These are phyloP conservation scores for Montipora cactus DNA, from an alignment of 64 coral and sea anemone genomes.

Conservation along the genomic window DNA sequence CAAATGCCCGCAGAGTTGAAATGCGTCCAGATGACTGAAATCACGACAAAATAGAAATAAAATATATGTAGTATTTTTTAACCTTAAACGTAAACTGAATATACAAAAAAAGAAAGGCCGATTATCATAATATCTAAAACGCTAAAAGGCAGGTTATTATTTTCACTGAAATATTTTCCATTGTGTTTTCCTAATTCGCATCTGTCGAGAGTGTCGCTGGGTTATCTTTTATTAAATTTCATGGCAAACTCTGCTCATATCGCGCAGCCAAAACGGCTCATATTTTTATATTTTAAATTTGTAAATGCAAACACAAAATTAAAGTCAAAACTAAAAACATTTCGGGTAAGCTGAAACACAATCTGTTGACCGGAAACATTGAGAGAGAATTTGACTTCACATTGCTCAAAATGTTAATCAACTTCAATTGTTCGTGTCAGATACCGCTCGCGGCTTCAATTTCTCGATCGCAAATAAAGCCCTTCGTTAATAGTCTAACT, in stretches of 20 bases:
- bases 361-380: slow-evolving; percentile 56
- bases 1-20: slow-evolving; percentile 11
- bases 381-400: slow-evolving; percentile 40
- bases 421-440: slow-evolving; percentile 24
- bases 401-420: slow-evolving; percentile 50
- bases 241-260: slow-evolving; percentile 35
- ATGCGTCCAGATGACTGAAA: slow-evolving; percentile 6
- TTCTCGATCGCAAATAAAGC: background rate
- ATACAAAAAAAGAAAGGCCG: slow-evolving; percentile 47
- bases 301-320: slow-evolving; percentile 11
- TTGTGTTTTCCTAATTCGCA: slow-evolving; percentile 86
- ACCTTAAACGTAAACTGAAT: background rate
- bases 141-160: slow-evolving; percentile 56
- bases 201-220: slow-evolving; percentile 71
- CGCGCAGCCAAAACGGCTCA: background rate
- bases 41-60: slow-evolving; percentile 5
- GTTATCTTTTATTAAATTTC: slow-evolving; percentile 39
- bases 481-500: background rate
- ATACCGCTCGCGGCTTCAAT: slow-evolving; percentile 33
- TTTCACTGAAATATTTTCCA: slow-evolving; percentile 90
- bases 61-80: background rate
- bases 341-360: slow-evolving; percentile 25
- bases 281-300: background rate
- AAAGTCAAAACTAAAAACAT: slow-evolving; percentile 4
- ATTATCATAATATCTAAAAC: slow-evolving; percentile 64